Evolutionary conservation across 2,888 invertebrate species (phyloP).

Genomic region (Eutolmus rufibarbis): DNA sequence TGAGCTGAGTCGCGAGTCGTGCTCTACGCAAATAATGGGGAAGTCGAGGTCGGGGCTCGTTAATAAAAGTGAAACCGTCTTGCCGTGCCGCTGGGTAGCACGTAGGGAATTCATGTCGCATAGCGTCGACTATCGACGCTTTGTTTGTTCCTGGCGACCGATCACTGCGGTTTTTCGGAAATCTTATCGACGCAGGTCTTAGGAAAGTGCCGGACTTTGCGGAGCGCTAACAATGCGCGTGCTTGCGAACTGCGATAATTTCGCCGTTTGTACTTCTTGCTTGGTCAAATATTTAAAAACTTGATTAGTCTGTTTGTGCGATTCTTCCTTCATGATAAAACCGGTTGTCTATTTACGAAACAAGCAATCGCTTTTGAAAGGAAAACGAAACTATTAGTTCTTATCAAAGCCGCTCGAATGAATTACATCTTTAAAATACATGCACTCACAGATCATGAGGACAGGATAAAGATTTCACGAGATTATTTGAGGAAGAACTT

Average conservation of each 20-base stretch:
- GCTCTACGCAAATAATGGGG: background rate
- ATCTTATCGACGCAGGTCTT: background rate
- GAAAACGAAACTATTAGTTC: background rate
- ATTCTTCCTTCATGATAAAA: background rate
- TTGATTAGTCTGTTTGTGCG: background rate
- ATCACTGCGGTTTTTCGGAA: background rate
- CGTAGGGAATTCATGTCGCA: background rate
- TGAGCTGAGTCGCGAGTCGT: background rate
- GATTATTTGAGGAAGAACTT: background rate
- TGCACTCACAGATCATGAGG: background rate
- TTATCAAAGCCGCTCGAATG: background rate
- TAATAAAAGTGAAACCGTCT: conserved; percentile 9
- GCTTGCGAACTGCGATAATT: background rate
- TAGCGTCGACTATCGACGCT: background rate
- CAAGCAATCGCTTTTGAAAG: background rate
- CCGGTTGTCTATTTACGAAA: background rate
- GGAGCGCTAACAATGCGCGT: background rate
- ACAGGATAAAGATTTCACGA: background rate
- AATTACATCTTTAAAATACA: background rate
- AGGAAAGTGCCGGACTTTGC: background rate
- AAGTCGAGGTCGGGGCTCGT: background rate
- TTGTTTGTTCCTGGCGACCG: background rate
- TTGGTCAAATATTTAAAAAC: background rate
- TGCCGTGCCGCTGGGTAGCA: background rate
- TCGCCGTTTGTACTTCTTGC: background rate